phyloP scores from a whole-genome alignment of 2,888 invertebrate species.

The Mellilla xanthometata region DNA sequence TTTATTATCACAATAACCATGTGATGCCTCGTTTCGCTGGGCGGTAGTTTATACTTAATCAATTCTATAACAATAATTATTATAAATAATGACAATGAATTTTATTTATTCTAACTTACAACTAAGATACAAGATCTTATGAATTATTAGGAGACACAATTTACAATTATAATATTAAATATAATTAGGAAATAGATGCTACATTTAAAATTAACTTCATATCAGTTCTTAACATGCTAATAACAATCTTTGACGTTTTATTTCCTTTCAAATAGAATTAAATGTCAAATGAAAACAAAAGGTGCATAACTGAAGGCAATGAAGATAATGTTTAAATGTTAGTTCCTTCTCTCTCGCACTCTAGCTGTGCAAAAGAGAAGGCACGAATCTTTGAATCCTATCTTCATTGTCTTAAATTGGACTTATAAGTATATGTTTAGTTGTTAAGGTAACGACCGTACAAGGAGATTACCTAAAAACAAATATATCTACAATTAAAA shows the following conservation, averaged over 20 bases:
- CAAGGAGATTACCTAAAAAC: conserved; percentile 23
- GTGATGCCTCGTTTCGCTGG: conserved; percentile 53
- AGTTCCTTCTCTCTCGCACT: no score
- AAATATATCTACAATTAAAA: conserved; percentile 21
- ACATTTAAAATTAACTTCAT: conserved; percentile 41
- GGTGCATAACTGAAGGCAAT: no score
- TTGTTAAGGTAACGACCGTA: conserved; percentile 29
- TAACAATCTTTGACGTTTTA: conserved; percentile 28
- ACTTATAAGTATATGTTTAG: conserved; percentile 16
- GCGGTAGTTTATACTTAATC: conserved; percentile 36
- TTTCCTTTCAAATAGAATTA: conserved; percentile 7
- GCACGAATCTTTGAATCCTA: no score
- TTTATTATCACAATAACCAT: conserved; percentile 36
- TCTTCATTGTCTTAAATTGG: no score
- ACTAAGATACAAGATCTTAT: conserved; percentile 58
- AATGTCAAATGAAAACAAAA: conserved; percentile 12
- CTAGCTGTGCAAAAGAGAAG: no score
- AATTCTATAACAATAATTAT: conserved; percentile 43
- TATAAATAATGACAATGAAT: conserved; percentile 48
- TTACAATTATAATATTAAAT: conserved; percentile 58
- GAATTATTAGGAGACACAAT: conserved; percentile 74
- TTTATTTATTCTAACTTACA: conserved; percentile 41
- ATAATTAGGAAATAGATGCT: conserved; percentile 24
- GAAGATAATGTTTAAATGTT: no score
- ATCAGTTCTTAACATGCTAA: conserved; percentile 40